These are phyloP conservation scores for Zaprionus nigranus DNA, from an alignment of 1,140 invertebrate genomes.

Conservation along the genomic window DNA sequence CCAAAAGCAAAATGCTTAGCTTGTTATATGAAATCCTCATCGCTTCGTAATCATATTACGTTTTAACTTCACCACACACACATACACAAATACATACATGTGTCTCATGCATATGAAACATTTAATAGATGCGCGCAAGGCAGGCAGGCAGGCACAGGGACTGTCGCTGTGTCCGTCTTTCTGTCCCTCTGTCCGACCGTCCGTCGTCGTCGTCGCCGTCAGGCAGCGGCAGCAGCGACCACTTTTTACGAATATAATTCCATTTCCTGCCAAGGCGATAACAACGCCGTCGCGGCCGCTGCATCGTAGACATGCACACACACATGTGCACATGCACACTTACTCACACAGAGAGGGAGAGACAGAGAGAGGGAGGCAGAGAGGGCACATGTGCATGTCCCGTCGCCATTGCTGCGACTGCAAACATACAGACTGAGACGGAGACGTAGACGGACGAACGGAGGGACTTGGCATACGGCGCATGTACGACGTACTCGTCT, in stretches of 20 bases:
- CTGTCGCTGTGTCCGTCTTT: neutral
- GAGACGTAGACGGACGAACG: neutral
- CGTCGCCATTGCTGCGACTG: slow-evolving; percentile 58
- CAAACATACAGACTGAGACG: neutral
- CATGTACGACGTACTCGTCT: neutral
- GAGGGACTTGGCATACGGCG: slow-evolving; percentile 2
- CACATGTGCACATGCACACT: slow-evolving; percentile 6
- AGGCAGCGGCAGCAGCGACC: slow-evolving; percentile 19
- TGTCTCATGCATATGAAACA: neutral
- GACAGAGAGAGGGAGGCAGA: neutral
- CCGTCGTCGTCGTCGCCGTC: neutral
- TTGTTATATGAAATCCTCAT: slow-evolving; percentile 53
- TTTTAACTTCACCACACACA: slow-evolving; percentile 37
- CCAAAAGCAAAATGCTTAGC: slow-evolving; percentile 55
- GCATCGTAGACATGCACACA: slow-evolving; percentile 34
- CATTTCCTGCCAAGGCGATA: slow-evolving; percentile 82
- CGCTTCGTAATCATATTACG: slow-evolving; percentile 55
- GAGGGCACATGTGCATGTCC: slow-evolving; percentile 52
- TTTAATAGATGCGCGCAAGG: slow-evolving; percentile 16
- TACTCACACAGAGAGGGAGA: neutral
- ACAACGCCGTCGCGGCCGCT: slow-evolving; percentile 56
- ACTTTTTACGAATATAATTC: slow-evolving; percentile 79
- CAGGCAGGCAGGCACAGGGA: slow-evolving; percentile 18
- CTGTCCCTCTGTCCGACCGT: slow-evolving; percentile 4
- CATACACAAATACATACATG: slow-evolving; percentile 9